These are phyloP conservation scores for Rhabdophis nuchalis DNA, from an alignment of 2,797 vertebrate species.

Conservation along the genomic window DNA sequence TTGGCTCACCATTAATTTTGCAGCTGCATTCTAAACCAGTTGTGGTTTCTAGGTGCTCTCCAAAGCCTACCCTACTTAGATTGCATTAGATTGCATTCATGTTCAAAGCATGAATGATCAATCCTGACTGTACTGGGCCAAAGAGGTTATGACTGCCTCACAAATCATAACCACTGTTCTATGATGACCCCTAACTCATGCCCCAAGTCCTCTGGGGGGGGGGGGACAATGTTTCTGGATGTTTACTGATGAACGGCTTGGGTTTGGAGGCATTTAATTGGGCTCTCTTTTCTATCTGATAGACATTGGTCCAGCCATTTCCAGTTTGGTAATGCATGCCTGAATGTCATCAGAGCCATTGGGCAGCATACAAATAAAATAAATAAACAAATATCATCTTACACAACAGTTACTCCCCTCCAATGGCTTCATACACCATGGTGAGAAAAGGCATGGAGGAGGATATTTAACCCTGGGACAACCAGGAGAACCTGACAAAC, in stretches of 20 bases:
- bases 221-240: not conserved
- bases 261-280: not conserved
- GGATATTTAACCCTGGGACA: not conserved
- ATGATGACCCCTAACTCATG: not conserved
- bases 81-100: not conserved
- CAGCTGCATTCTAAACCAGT: not conserved
- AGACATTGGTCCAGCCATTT: not conserved
- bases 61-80: not conserved
- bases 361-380: not conserved
- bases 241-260: not conserved
- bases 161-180: not conserved
- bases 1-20: not conserved
- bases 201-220: not conserved
- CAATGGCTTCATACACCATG: not conserved
- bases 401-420: not conserved
- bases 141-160: not conserved
- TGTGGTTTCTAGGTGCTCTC: not conserved
- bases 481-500: not conserved
- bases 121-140: not conserved
- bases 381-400: not conserved
- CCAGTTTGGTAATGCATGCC: not conserved
- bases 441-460: not conserved
- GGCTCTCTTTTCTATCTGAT: not conserved
- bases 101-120: not conserved
- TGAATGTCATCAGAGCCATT: not conserved